Base-by-base conservation (phyloP, 1,140 invertebrate genomes). In the Plutomurus gul region DNA sequence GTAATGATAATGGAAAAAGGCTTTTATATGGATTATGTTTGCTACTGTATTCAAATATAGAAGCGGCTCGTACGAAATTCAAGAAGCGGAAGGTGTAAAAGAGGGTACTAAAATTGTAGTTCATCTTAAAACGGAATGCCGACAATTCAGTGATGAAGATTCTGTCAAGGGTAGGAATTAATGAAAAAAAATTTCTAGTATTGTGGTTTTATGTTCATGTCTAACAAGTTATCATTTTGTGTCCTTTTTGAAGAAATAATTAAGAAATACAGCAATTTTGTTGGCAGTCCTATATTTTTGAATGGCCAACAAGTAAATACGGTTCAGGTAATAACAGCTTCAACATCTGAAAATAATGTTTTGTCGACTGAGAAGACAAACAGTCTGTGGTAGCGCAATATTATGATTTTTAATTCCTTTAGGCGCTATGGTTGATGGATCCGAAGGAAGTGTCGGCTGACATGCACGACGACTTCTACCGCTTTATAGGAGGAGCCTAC, bases 201-300 rank as follows among this genome's bases (percentile, higher is more conserved):
- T 43, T n/a, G n/a, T n/a, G n/a, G n/a, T n/a, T n/a, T n/a, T n/a
- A n/a, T 30, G 7, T 39, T 77, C 47, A 46, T 47, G 7, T 47
- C 27, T 5, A n/a, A 25, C 27, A 60, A 5, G 22, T 60, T 7
- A 25, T 60, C 7, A n/a, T 75, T 56, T 40, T 70, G 39, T 78
- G 65, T 76, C 76, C 56, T 20, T 78, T 85, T 88, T 88, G 20
- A 86, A 93, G 93, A 90, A 80, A 92, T 99, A 40, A 94, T 99
- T 46, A 93, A 95, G 84, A 98, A 98, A 85, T 99, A 99, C 87
- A 98, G 96, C 85, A 98, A 98, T 86, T 99, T 99, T 87, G 94
- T 99, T 56, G 93, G 95, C 6, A 94, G 93, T 85, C 95, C 96
- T 0, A 96, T 99, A 84, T 93, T 91, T 84, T 86, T 99, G 2